phyloP scores from a whole-genome alignment of 1,140 invertebrate species.

The Sipha flava region DNA sequence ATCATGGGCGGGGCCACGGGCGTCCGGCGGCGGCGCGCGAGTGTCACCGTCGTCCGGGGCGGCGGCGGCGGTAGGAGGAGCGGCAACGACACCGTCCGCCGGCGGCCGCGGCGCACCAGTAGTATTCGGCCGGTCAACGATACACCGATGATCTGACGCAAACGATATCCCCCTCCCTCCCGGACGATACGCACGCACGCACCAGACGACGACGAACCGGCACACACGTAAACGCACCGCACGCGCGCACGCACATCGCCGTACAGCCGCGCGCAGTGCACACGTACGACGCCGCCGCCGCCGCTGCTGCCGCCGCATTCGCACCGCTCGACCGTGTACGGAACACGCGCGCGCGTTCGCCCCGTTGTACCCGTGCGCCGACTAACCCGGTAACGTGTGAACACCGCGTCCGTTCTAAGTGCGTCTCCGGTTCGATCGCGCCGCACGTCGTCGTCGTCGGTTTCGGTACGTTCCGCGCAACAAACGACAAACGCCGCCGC shows the following conservation, averaged over 20 bases:
- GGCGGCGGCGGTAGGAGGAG: too few species aligned
- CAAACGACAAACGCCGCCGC: slow-evolving; percentile 45
- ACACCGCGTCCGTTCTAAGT: background rate
- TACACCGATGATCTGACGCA: slow-evolving; percentile 43
- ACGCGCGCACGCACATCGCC: background rate
- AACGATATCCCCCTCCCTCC: slow-evolving; percentile 43
- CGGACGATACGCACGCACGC: slow-evolving; percentile 39
- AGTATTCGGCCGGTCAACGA: slow-evolving; percentile 40
- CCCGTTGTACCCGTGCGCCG: too few species aligned
- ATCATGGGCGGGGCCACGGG: slow-evolving; percentile 36
- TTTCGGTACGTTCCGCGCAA: too few species aligned
- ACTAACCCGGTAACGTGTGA: too few species aligned
- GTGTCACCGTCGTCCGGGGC: background rate
- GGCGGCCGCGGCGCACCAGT: slow-evolving; percentile 39
- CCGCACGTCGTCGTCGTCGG: background rate
- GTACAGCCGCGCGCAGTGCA: background rate
- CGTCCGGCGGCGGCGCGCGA: background rate
- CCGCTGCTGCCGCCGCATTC: background rate
- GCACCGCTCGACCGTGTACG: too few species aligned
- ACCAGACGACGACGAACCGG: background rate
- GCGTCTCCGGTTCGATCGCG: background rate
- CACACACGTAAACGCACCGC: background rate
- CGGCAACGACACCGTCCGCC: background rate
- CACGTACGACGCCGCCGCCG: background rate
- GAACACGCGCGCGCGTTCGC: too few species aligned